These are phyloP conservation scores for Acrobasis consociella DNA, from an alignment of 2,888 invertebrate genomes.

Conservation along the genomic window DNA sequence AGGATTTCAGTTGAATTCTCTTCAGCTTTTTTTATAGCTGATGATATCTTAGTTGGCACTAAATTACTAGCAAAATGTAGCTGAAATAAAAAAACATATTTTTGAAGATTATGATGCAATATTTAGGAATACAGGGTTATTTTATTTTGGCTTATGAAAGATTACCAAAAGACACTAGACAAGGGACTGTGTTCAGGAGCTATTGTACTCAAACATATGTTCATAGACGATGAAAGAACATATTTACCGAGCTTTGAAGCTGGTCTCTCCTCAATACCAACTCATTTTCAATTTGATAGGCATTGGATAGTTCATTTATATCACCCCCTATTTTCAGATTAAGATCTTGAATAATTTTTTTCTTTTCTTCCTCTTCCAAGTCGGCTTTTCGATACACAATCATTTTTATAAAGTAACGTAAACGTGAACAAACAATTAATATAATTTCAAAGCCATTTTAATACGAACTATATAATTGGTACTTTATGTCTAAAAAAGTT, in stretches of 20 bases:
- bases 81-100: slow-evolving; percentile 61
- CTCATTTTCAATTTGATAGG: slow-evolving; percentile 57
- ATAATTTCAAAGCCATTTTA: neutral
- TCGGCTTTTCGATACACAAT: slow-evolving; percentile 19
- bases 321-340: slow-evolving; percentile 67
- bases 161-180: too few species aligned
- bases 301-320: slow-evolving; percentile 57
- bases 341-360: slow-evolving; percentile 73
- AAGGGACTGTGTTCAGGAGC: too few species aligned
- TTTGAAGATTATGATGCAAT: slow-evolving; percentile 1
- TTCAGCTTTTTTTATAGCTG: slow-evolving; percentile 85
- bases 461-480: neutral
- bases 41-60: slow-evolving; percentile 84
- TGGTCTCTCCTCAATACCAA: slow-evolving; percentile 49
- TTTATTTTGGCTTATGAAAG: too few species aligned
- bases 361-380: slow-evolving; percentile 63
- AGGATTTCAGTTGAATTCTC: slow-evolving; percentile 76
- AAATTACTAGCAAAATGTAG: slow-evolving; percentile 84
- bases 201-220: too few species aligned
- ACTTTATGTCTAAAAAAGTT: too few species aligned
- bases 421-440: neutral
- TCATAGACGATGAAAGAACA: neutral
- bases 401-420: neutral
- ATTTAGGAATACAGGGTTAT: too few species aligned
- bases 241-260: slow-evolving; percentile 61